phyloP scores from a whole-genome alignment of 2,113 vertebrate species.

The Proterorhinus semilunaris region DNA sequence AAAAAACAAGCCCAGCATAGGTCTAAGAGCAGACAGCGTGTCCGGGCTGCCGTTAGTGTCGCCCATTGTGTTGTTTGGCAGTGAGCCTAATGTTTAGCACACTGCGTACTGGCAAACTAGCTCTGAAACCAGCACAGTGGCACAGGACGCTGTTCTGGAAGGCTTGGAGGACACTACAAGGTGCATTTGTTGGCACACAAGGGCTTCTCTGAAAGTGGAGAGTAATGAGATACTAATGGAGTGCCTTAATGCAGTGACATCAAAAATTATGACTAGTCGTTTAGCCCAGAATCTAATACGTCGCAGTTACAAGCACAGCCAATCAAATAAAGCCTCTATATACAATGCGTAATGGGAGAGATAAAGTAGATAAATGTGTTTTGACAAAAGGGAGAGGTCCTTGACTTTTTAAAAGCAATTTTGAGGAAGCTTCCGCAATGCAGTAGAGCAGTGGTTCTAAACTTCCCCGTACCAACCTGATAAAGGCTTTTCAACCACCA shows the following conservation, averaged over 20 bases:
- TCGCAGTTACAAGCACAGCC: background rate
- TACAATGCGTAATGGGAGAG: constrained; percentile 8
- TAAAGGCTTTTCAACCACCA: too few species aligned
- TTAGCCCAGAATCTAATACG: background rate
- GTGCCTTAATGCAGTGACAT: constrained; percentile 12
- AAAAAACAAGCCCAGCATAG: constrained; percentile 45
- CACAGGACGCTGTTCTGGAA: constrained; percentile 23
- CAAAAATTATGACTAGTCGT: constrained; percentile 11
- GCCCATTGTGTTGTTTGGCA: constrained; percentile 64
- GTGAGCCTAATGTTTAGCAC: constrained; percentile 57
- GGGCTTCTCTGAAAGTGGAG: background rate
- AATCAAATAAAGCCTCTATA: constrained; percentile 10
- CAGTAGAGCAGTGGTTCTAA: background rate
- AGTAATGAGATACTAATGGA: constrained; percentile 7
- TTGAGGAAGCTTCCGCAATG: background rate
- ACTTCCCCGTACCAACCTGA: too few species aligned
- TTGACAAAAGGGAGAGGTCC: background rate
- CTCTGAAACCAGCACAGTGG: constrained; percentile 43
- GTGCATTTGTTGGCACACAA: constrained; percentile 28
- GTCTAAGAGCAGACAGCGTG: constrained; percentile 59
- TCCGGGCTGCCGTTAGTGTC: constrained; percentile 60
- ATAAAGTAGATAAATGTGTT: constrained; percentile 7
- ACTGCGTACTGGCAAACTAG: constrained; percentile 56
- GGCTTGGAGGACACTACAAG: constrained; percentile 44
- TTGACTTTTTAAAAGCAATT: background rate